Percentiles rank a stretch among this genome's conserved stretches.
These are phyloP conservation scores for Hystrix brachyura DNA, from an alignment of 2,113 vertebrate genomes.

Conservation along the genomic window DNA sequence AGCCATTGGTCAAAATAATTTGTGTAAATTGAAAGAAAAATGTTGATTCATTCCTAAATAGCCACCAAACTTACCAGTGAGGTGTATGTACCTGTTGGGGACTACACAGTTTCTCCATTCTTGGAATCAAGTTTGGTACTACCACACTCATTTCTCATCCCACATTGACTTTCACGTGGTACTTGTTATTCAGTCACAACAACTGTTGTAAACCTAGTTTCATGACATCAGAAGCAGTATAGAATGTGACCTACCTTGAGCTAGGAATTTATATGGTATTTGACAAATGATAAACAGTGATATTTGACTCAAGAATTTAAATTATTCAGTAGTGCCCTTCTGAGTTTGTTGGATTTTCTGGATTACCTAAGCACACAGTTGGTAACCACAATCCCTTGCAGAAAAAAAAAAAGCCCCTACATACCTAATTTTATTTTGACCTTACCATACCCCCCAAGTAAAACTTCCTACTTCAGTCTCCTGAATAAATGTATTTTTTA, in stretches of 20 bases:
- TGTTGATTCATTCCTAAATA: slow-evolving; percentile 20
- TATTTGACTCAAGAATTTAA: slow-evolving; percentile 1
- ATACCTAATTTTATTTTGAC: neutral
- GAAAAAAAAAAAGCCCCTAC: neutral
- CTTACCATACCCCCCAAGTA: neutral
- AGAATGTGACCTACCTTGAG: neutral
- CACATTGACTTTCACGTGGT: neutral
- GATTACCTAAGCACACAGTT: neutral
- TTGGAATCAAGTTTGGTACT: neutral
- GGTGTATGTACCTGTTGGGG: neutral
- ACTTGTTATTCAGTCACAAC: neutral
- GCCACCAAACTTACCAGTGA: neutral
- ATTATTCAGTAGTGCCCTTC: neutral
- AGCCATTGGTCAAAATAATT: slow-evolving; percentile 9
- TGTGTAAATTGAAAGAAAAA: slow-evolving; percentile 20
- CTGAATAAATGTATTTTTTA: neutral
- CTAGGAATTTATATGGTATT: neutral
- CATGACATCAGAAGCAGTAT: neutral
- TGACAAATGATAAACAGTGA: neutral
- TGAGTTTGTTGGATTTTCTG: neutral
- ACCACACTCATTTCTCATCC: neutral
- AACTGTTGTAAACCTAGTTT: neutral
- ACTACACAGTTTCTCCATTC: neutral
- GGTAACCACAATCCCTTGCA: neutral
- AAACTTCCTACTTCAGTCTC: neutral